Evolutionary conservation across 2,113 vertebrate species (phyloP).

Genomic region (Thalassarche chlororhynchos): DNA sequence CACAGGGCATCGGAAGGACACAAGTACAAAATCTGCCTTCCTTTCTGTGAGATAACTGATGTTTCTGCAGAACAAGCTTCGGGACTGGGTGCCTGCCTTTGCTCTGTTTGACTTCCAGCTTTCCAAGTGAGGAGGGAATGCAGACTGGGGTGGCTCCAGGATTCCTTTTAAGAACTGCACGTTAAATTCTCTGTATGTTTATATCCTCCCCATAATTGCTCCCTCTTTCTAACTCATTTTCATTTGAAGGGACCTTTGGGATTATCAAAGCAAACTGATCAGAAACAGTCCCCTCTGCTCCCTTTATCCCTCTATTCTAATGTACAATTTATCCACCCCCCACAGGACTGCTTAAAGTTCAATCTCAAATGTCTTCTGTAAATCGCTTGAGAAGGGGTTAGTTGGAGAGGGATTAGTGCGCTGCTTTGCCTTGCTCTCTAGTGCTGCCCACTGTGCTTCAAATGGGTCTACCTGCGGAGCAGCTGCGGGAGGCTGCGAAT

Average conservation of each 20-base stretch:
- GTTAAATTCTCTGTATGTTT: background rate
- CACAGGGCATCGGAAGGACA: slow-evolving; percentile 13
- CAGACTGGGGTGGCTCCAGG: background rate
- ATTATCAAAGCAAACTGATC: slow-evolving; percentile 64
- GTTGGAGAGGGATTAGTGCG: slow-evolving; percentile 94
- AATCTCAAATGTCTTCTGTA: slow-evolving; percentile 99
- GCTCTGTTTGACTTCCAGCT: slow-evolving; percentile 51
- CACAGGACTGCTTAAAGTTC: slow-evolving; percentile 83
- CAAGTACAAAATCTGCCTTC: slow-evolving; percentile 49
- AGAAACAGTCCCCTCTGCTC: slow-evolving; percentile 49
- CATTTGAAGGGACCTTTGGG: slow-evolving; percentile 59
- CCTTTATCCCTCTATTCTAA: slow-evolving; percentile 47
- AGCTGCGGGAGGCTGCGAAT: slow-evolving; percentile 33
- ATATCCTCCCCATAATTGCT: background rate
- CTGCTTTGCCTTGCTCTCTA: slow-evolving; percentile 90
- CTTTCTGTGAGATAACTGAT: slow-evolving; percentile 19
- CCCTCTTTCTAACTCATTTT: slow-evolving; percentile 34
- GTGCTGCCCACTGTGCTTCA: slow-evolving; percentile 95
- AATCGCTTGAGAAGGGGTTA: slow-evolving; percentile 97
- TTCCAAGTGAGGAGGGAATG: slow-evolving; percentile 34
- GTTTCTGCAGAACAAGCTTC: slow-evolving; percentile 64
- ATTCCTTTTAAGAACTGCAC: slow-evolving; percentile 24
- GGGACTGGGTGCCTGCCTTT: slow-evolving; percentile 20
- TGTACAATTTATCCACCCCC: slow-evolving; percentile 20
- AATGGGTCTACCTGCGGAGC: slow-evolving; percentile 85